Base-by-base conservation (phyloP, 1,140 invertebrate species). In the Trichoplusia ni region DNA sequence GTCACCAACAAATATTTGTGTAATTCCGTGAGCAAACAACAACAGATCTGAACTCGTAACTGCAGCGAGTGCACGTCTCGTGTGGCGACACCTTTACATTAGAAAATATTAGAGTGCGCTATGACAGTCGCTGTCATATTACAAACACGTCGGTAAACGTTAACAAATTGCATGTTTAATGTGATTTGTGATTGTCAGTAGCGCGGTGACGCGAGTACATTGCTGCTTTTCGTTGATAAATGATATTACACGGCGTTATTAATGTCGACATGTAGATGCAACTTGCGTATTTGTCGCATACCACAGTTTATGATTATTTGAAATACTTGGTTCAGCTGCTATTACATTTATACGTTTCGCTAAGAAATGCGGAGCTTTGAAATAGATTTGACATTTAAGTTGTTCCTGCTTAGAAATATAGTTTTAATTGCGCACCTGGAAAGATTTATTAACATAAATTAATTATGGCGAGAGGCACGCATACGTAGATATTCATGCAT, bases 151-250 rank as follows among this genome's bases (percentile, higher is more conserved):
- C 19, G 9, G 21, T 27, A 40, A 38, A 37, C 53, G 53, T 31
- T 31, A 31, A 60, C 56, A 35, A 60, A 60, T 60, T 33, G 56
- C 56, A 35, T 47, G 56, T 21, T 46, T 47, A 46, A 21, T 37
- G 56, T 60, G 56, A 60, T 60, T 60, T 60, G 56, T 60, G 19
- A 16, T n/a, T 42, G 40, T 19, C 27, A 46, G 8, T 21, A 25
- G 14, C 46, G 25, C 46, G 29, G 25, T 16, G 46, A 49, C 25
- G 46, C 46, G 25, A 7, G 6, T 47, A 47, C 56, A 47, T 35
- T 11, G 56, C 42, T 37, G 56, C 38, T 23, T 47, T 60, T 46
- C 27, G 29, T 11, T 47, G 56, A 47, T 47, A 16, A 23, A 47
- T 37, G 18, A 16, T 40, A 60, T 47, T 23, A 46, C 56, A 58